These are phyloP conservation scores for Podarcis muralis DNA, from an alignment of 2,113 vertebrate species.

Conservation along the genomic window DNA sequence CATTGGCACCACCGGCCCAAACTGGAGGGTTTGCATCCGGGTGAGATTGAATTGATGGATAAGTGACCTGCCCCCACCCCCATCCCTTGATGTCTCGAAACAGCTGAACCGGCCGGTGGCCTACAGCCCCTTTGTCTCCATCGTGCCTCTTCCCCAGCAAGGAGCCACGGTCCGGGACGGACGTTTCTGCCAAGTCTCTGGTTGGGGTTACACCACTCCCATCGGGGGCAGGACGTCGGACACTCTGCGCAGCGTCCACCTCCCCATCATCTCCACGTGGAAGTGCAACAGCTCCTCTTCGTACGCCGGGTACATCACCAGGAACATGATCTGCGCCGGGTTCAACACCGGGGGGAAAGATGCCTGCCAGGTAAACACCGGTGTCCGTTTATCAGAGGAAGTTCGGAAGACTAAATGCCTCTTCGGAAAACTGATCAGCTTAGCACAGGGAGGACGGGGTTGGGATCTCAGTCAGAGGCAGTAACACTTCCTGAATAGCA, in stretches of 20 bases:
- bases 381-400: not conserved
- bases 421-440: too few relatives aligned
- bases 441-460: too few relatives aligned
- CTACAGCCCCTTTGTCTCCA: constrained; percentile 75
- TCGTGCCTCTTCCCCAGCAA: constrained; percentile 75
- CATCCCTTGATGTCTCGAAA: not conserved
- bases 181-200: constrained; percentile 78
- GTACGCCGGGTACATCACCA: constrained; percentile 76
- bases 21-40: not conserved
- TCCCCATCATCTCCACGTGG: constrained; percentile 75
- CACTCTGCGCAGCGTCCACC: constrained; percentile 72
- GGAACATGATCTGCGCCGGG: constrained; percentile 83
- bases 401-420: too few relatives aligned
- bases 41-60: not conserved
- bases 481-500: too few relatives aligned
- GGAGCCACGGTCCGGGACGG: constrained; percentile 62
- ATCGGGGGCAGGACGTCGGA: constrained; percentile 65
- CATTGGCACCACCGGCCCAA: too few relatives aligned
- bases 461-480: too few relatives aligned
- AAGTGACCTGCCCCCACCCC: not conserved
- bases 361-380: constrained; percentile 75
- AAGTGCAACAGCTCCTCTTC: constrained; percentile 78
- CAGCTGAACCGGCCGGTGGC: constrained; percentile 76
- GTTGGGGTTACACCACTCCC: constrained; percentile 79
- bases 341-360: constrained; percentile 78